phyloP scores from a whole-genome alignment of 2,888 invertebrate genomes.

The Dexiosoma caninum region DNA sequence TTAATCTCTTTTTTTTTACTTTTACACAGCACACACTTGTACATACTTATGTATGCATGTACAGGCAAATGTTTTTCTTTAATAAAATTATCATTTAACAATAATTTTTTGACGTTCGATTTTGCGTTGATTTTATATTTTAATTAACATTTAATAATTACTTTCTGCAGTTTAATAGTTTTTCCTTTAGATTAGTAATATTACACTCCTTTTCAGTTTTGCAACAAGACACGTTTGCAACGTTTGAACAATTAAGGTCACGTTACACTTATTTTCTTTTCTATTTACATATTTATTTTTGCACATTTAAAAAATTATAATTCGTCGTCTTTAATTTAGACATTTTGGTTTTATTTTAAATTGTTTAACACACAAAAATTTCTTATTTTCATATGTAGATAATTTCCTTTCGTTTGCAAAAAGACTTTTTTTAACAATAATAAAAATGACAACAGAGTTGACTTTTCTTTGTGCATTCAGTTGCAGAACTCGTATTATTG shows the following conservation, averaged over 20 bases:
- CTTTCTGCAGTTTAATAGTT: too few species aligned
- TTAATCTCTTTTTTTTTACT: neutral
- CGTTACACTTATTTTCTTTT: slow-evolving; percentile 52
- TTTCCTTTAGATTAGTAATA: neutral
- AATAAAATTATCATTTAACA: neutral
- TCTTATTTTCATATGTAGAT: neutral
- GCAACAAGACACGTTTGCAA: slow-evolving; percentile 54
- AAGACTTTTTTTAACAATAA: neutral
- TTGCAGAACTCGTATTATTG: slow-evolving; percentile 20
- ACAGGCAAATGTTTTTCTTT: neutral
- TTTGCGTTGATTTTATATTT: neutral
- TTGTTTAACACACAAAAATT: neutral
- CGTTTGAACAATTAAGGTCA: slow-evolving; percentile 65
- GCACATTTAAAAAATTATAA: slow-evolving; percentile 3
- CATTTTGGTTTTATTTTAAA: slow-evolving; percentile 3
- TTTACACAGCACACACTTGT: neutral
- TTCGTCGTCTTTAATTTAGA: neutral
- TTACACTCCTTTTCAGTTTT: neutral
- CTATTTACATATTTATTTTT: too few species aligned
- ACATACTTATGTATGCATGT: neutral
- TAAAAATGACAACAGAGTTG: slow-evolving; percentile 31
- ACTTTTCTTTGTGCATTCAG: slow-evolving; percentile 35
- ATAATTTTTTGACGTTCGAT: neutral
- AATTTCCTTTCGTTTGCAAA: neutral
- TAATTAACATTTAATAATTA: too few species aligned